phyloP scores from a whole-genome alignment of 2,797 vertebrate genomes.

The Aphelocoma californica region DNA sequence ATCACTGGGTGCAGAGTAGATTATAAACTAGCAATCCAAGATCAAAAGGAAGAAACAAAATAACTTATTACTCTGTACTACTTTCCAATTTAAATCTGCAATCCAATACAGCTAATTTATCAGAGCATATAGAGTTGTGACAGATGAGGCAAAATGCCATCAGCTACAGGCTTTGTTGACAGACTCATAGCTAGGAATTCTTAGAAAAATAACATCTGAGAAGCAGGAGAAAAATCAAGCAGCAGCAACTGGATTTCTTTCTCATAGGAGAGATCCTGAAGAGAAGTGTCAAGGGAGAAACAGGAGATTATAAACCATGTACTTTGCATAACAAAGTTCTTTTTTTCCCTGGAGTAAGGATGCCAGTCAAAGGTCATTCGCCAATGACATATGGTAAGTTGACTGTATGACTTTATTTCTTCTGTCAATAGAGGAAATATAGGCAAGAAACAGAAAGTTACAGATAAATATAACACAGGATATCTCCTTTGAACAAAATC shows the following conservation, averaged over 20 bases:
- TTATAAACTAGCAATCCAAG: conserved; percentile 16
- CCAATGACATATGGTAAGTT: background rate
- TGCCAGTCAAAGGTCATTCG: background rate
- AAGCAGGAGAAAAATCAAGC: background rate
- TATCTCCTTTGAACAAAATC: background rate
- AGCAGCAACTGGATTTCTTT: background rate
- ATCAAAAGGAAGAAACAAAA: conserved; percentile 22
- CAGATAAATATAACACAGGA: background rate
- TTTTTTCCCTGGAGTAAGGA: background rate
- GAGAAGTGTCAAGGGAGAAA: background rate
- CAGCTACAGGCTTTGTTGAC: background rate
- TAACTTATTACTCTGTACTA: background rate
- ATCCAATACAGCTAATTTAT: conserved; percentile 31
- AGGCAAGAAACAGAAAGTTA: background rate
- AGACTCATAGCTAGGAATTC: background rate
- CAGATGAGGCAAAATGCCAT: background rate
- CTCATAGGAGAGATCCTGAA: background rate
- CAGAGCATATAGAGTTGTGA: background rate
- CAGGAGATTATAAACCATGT: background rate
- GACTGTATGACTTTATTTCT: background rate
- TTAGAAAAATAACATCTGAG: background rate
- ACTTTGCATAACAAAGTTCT: background rate
- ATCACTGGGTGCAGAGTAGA: conserved; percentile 11
- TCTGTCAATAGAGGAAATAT: background rate
- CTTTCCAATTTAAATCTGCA: conserved; percentile 10